Evolutionary conservation across 2,797 vertebrate species (phyloP).

Genomic region (Anguilla anguilla): DNA sequence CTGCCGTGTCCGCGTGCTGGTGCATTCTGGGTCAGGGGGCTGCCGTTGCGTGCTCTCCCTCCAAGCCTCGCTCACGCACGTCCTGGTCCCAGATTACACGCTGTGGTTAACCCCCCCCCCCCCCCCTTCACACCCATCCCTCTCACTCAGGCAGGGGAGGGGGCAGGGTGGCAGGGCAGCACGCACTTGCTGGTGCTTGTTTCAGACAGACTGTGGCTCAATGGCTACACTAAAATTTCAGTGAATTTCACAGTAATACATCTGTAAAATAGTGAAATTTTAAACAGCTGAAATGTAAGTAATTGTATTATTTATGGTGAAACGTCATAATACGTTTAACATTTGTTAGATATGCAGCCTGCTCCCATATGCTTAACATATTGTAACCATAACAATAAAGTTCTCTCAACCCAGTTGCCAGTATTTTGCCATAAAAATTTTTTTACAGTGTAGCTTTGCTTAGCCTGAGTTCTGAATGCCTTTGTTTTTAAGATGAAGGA

Average conservation of each 20-base stretch:
- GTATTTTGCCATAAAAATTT: too few relatives aligned
- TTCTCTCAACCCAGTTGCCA: too few relatives aligned
- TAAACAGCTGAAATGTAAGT: too few relatives aligned
- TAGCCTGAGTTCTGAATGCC: not conserved
- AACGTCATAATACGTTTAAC: too few relatives aligned
- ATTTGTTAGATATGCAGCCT: too few relatives aligned
- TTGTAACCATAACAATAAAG: too few relatives aligned
- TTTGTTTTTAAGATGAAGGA: not conserved
- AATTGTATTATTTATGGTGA: too few relatives aligned
- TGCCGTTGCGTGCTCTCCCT: constrained; percentile 54
- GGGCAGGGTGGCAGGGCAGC: not conserved
- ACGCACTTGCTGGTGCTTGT: not conserved
- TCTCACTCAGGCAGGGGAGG: not conserved
- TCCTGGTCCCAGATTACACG: constrained; percentile 46
- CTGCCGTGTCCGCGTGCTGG: too few relatives aligned
- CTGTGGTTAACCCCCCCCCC: not conserved
- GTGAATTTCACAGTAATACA: too few relatives aligned
- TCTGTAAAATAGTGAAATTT: too few relatives aligned
- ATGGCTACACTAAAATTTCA: not conserved
- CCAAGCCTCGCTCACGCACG: constrained; percentile 61
- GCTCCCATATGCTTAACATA: too few relatives aligned
- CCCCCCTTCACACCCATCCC: not conserved
- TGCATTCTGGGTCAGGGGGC: constrained; percentile 27
- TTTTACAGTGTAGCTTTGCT: not conserved
- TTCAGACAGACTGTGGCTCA: not conserved